Conservation (phyloP, 2,797 vertebrate genomes). For the Decapterus maruadsi region DNA sequence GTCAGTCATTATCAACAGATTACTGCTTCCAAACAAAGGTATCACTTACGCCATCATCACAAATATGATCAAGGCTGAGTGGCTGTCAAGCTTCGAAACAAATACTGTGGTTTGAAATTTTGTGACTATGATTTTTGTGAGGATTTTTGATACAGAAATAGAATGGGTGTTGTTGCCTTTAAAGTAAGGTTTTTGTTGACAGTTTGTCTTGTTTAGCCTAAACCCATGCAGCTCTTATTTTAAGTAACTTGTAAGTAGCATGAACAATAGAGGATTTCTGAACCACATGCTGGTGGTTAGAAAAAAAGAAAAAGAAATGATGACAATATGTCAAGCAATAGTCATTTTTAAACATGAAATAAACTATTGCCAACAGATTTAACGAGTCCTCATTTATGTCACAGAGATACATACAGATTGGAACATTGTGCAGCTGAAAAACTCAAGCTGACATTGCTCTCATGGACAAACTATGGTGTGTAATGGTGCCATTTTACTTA, state of each 20-base stretch:
- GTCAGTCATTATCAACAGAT: slow-evolving; percentile 4
- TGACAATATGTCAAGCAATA: background rate
- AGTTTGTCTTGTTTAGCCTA: background rate
- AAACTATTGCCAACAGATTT: background rate
- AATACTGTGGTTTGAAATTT: background rate
- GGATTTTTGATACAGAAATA: background rate
- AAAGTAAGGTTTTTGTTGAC: background rate
- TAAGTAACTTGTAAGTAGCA: background rate
- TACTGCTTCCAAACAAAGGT: background rate
- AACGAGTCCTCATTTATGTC: background rate
- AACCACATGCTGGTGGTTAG: background rate
- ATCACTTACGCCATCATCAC: slow-evolving; percentile 18
- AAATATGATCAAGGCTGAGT: slow-evolving; percentile 13
- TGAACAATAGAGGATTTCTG: background rate
- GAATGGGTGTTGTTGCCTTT: background rate
- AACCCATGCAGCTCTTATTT: background rate
- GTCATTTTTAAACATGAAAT: background rate
- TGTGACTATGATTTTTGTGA: background rate
- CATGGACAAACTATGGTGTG: background rate
- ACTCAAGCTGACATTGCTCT: background rate
- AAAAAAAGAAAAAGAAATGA: background rate
- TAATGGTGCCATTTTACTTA: background rate
- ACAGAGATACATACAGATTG: background rate
- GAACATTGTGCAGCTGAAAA: background rate
- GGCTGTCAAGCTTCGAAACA: slow-evolving; percentile 1